Base-by-base conservation (phyloP, 2,888 invertebrate genomes). In the Mythimna loreyi region DNA sequence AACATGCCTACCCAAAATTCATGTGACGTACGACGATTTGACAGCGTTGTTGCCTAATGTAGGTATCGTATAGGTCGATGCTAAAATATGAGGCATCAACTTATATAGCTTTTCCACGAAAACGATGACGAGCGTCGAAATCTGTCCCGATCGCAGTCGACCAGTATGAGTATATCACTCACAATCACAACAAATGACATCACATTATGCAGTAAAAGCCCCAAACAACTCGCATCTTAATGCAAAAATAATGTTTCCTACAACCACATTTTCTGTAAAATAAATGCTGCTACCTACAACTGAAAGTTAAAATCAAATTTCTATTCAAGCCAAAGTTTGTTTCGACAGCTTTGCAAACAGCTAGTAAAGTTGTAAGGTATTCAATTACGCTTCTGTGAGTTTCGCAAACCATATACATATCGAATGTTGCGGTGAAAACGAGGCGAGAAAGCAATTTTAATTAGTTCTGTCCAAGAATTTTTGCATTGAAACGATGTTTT, bases 281-380 rank as follows among this genome's bases (percentile, higher is more conserved):
- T 74, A 82, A 80, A 85, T 81, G 59, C 78, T 83, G 65, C 75
- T 66, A 80, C 73, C 72, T 66, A 80, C 74, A 72, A 78, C 67
- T 69, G 63, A 80, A 87, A 84, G 82, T 86, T 86, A 67, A 85
- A 88, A 87, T 85, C 81, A 86, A 87, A 87, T 87, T 87, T 84
- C 78, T 77, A 84, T 84, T 84, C 68, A 69, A 67, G 71, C 74
- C 67, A 78, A 85, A 87, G 79, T 87, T 88, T 87, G 86, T 89
- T 89, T 86, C 80, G 84, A 87, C 86, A 86, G 83, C 73, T 87
- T 87, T 83, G 71, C 82, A 86, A 87, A 87, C 85, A 85, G 85
- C 86, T 85, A 85, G 84, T 76, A 85, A 84, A 89, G 87, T 87
- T 88, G 81, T 86, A 87, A 78, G 81, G 84, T 86, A 87, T 89